Evolutionary conservation across 2,797 vertebrate genomes (phyloP), one percentile per base, ranked within the genome.

Genomic region (Sebastiscus albofasciatus): DNA sequence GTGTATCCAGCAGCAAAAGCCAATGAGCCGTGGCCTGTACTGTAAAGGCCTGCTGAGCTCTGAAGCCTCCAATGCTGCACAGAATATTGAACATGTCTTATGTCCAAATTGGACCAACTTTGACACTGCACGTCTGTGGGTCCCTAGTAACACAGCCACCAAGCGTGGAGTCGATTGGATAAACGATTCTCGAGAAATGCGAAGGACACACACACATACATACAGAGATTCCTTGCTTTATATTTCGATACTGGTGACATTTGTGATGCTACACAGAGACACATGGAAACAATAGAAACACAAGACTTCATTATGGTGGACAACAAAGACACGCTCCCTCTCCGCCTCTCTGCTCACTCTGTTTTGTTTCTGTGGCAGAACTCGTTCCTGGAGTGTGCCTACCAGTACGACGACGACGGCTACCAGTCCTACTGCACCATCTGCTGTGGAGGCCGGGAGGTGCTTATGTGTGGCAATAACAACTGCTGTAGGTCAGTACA

Each of bases 371-470:
- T 59, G 22, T 34, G 36, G 10, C 90, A 99, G 98, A 99, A 99
- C 94, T 98, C 97, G 36, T 99, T 99, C 89, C 91, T 99, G 92
- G 98, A 99, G 94, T 99, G 98, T 0, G 98, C 98, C 0, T 99
- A 96, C 94, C 97, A 99, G 96, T 99, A 98, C 0, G 98, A 99
- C 0, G 98, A 99, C 0, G 98, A 99, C 0, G 98, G 98, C 22
- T 99, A 99, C 92, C 98, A 99, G 94, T 98, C 98, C 60, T 99
- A 98, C 92, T 99, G 98, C 92, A 97, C 97, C 0, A 97, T 99
- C 91, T 99, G 98, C 96, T 99, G 98, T 0, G 98, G 97, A 74
- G 98, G 98, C 49, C 96, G 96, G 3, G 97, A 99, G 91, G 96
- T 99, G 89, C 95, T 99, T 13, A 97, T 99, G 76, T 99, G 98